Percentiles rank a stretch among this genome's conserved stretches.
Evolutionary conservation across 2,888 invertebrate genomes (phyloP).

Genomic region (Uloborus plumipes): DNA sequence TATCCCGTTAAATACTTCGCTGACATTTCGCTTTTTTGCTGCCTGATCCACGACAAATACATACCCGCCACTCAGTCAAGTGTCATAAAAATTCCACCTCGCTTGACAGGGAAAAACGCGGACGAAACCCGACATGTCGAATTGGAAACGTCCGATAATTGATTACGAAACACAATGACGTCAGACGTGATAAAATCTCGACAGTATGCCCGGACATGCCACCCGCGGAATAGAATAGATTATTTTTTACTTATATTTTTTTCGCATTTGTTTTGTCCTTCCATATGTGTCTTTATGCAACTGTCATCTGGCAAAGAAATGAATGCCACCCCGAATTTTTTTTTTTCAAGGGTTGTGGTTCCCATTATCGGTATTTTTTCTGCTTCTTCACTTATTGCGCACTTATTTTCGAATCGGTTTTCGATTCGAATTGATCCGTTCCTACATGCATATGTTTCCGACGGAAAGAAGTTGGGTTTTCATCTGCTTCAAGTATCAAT

Average conservation of each 20-base stretch:
- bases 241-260: constrained; percentile 3
- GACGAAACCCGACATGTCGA: constrained; percentile 37
- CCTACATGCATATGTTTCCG: too few relatives aligned
- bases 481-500: too few relatives aligned
- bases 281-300: constrained; percentile 14
- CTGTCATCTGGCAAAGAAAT: constrained; percentile 12
- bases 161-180: constrained; percentile 44
- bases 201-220: constrained; percentile 26
- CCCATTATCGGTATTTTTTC: too few relatives aligned
- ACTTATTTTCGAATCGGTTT: too few relatives aligned
- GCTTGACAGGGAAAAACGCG: constrained; percentile 1
- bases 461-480: too few relatives aligned
- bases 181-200: constrained; percentile 36
- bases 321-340: background rate
- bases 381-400: too few relatives aligned
- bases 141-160: constrained; percentile 33
- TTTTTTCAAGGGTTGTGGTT: too few relatives aligned
- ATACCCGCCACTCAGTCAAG: constrained; percentile 25
- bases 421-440: too few relatives aligned
- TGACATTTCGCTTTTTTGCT: too few relatives aligned
- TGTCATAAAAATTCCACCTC: constrained; percentile 34
- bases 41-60: too few relatives aligned
- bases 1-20: too few relatives aligned
- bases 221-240: constrained; percentile 5
- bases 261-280: background rate